These are phyloP conservation scores for Eulimnadia texana DNA, from an alignment of 1,140 invertebrate genomes.

Conservation along the genomic window DNA sequence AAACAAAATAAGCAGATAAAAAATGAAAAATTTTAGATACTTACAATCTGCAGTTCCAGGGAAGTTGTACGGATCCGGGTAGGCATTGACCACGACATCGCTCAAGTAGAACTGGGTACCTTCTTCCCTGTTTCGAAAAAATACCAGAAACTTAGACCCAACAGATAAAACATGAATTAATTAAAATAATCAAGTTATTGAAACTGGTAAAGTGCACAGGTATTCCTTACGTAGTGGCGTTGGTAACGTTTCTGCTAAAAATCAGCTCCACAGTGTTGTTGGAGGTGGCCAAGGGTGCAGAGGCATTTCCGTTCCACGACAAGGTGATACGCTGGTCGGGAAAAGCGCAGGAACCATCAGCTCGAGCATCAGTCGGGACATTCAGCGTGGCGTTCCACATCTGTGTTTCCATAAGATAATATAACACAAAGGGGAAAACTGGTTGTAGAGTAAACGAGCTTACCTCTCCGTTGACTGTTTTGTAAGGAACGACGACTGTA, in stretches of 20 bases:
- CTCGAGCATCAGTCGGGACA: constrained; percentile 5
- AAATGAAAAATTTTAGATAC: not conserved
- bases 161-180: not conserved
- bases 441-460: no score
- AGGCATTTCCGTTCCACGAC: constrained; percentile 3
- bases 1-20: not conserved
- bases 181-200: no score
- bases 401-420: no score
- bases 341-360: constrained; percentile 4
- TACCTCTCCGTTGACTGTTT: constrained; percentile 1
- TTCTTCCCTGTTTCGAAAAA: not conserved
- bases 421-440: not conserved
- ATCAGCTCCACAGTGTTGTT: constrained; percentile 1
- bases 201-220: not conserved
- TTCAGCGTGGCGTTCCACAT: constrained; percentile 4
- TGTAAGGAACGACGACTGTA: constrained; percentile 7
- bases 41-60: not conserved
- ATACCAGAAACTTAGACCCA: not conserved
- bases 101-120: not conserved
- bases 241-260: constrained; percentile 11
- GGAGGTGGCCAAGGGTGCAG: not conserved
- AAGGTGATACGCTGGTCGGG: constrained; percentile 2
- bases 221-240: not conserved
- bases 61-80: constrained; percentile 2
- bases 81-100: not conserved